Evolutionary conservation across 1,140 invertebrate genomes (phyloP).

Genomic region (Rhopalosiphum maidis): DNA sequence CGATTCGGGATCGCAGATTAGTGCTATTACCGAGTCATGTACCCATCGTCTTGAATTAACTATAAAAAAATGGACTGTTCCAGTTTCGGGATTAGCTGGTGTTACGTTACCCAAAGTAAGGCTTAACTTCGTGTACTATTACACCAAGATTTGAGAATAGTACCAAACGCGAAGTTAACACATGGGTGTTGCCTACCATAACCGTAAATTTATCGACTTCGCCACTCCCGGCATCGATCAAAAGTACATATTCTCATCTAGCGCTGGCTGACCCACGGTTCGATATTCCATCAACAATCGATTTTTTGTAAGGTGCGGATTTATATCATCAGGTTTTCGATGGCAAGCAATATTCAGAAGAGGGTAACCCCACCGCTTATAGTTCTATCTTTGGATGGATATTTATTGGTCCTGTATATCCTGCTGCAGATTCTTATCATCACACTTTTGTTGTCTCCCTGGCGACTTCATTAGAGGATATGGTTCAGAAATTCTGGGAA

Average conservation of each 20-base stretch:
- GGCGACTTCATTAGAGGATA: slow-evolving; percentile 2
- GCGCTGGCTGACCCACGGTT: not conserved
- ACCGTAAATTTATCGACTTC: not conserved
- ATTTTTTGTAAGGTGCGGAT: not conserved
- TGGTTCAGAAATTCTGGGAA: not conserved
- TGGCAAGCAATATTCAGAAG: not conserved
- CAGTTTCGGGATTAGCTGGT: not conserved
- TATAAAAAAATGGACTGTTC: not conserved
- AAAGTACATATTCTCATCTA: not conserved
- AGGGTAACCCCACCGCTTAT: not conserved
- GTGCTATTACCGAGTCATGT: not conserved
- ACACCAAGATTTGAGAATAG: not conserved
- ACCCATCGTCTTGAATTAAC: not conserved
- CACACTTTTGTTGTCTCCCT: not conserved
- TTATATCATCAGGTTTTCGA: not conserved
- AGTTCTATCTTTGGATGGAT: not conserved
- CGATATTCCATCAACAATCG: not conserved
- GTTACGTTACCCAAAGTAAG: not conserved
- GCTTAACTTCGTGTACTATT: not conserved
- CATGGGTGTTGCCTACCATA: not conserved
- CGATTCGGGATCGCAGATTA: not conserved
- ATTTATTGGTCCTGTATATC: not conserved
- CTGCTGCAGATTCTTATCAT: not conserved
- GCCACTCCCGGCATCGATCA: not conserved
- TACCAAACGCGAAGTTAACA: not conserved